These are phyloP conservation scores for Hippotragus niger DNA, from an alignment of 2,113 vertebrate species.

Conservation along the genomic window DNA sequence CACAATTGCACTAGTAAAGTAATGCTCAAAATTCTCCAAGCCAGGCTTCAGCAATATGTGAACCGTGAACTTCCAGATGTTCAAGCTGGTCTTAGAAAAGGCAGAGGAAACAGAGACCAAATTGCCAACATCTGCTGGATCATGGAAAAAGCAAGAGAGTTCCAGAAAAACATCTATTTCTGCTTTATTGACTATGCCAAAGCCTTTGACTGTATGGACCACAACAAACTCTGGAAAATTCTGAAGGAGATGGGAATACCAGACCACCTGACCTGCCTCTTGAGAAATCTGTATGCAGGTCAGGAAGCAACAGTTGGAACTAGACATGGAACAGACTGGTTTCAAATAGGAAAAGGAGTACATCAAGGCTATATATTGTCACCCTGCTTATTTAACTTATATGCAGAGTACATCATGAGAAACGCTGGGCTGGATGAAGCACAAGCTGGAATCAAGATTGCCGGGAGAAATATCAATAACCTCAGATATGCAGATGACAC, in stretches of 20 bases:
- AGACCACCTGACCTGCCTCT: background rate
- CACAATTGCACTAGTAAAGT: background rate
- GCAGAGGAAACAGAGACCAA: background rate
- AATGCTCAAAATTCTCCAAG: background rate
- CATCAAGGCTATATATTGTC: background rate
- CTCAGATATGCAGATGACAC: background rate
- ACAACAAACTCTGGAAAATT: background rate
- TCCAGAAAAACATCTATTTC: background rate
- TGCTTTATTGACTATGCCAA: background rate
- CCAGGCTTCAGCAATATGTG: fast-evolving
- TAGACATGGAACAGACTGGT: background rate
- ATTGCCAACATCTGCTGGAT: background rate
- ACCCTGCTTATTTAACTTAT: background rate
- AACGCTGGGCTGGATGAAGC: background rate
- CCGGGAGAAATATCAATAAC: background rate
- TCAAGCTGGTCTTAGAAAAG: background rate
- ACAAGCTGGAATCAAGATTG: background rate
- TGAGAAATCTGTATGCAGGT: background rate
- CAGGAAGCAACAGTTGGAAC: background rate
- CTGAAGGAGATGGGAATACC: background rate
- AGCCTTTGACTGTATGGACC: background rate
- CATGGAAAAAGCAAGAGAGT: background rate
- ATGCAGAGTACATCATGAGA: background rate
- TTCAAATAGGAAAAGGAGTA: background rate
- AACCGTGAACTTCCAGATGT: background rate